Base-by-base conservation (phyloP, 2,888 invertebrate genomes). In the Trissolcus japonicus region DNA sequence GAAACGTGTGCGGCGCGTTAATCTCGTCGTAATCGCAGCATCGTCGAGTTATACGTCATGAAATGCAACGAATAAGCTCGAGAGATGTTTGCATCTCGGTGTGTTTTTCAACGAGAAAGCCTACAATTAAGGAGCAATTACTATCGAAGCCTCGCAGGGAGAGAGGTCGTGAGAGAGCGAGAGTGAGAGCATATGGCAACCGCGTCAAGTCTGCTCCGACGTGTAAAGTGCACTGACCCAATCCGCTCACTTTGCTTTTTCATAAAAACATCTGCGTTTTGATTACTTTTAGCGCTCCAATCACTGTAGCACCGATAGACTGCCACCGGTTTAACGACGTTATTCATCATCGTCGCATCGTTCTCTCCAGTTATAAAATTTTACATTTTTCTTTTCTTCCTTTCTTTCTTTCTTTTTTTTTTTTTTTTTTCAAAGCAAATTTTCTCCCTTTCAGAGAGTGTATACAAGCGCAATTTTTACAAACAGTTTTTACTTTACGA, bases 71-170 rank as follows among this genome's bases (percentile, higher is more conserved):
- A 69, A 54, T 65, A 53, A 61, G 67, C 63, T 50, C 68, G 21
- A 63, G 21, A 72, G 79, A 76, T 72, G 67, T 76, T 76, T 69
- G 76, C 72, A 74, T 79, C 79, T 73, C 76, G 67, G 50, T 57
- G 66, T 73, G 67, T 66, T 78, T 79, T 79, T 79, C 73, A 35
- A 54, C 76, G 71, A 66, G 76, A 76, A 80, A 80, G 81, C 66
- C 76, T 73, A 72, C 79, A 72, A 82, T 81, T 80, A 80, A 69
- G 78, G 67, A 57, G 82, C 81, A 83, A 84, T 84, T 83, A 84
- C 83, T 79, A 82, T 81, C 79, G 81, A 61, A 76, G 75, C 68
- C 77, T 76, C 62, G 77, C 60, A 77, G 79, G 59, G 55, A 55
- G 55, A 66, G 69, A 66, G 65, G 29, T 25, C 40, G 66, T 14